A percentile compares a stretch with the other conserved stretches of the same genome.
Evolutionary conservation across 2,113 vertebrate genomes (phyloP).

Genomic region (Recurvirostra avosetta): DNA sequence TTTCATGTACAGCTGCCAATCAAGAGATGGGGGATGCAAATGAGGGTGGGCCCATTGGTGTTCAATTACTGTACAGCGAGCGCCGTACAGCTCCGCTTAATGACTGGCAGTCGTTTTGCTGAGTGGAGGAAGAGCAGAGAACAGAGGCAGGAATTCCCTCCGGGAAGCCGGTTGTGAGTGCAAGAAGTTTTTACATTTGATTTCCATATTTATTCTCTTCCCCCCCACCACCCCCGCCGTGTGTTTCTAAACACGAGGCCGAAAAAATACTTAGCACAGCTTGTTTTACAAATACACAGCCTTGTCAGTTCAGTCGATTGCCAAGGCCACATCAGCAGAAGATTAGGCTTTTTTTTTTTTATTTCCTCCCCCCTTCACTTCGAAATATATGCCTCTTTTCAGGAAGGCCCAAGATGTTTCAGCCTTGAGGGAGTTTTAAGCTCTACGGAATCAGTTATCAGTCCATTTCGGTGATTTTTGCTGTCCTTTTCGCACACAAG

Average conservation of each 20-base stretch:
- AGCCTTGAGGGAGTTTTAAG: constrained; percentile 53
- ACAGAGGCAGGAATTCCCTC: constrained; percentile 78
- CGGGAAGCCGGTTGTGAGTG: constrained; percentile 74
- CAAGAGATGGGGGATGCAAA: constrained; percentile 92
- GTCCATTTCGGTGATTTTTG: not conserved
- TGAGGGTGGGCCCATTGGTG: constrained; percentile 89
- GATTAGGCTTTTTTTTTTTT: not conserved
- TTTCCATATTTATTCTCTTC: constrained; percentile 78
- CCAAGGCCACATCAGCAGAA: constrained; percentile 35
- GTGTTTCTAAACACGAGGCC: constrained; percentile 72
- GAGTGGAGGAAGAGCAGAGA: constrained; percentile 77
- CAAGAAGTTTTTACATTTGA: constrained; percentile 80
- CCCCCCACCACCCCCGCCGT: not conserved
- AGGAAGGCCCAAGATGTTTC: not conserved
- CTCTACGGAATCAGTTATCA: not conserved
- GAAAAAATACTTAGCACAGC: constrained; percentile 67
- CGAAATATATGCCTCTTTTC: not conserved
- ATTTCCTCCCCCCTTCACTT: not conserved
- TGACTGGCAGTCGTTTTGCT: constrained; percentile 90
- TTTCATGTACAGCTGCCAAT: constrained; percentile 99
- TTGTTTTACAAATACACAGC: constrained; percentile 65
- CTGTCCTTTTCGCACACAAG: not conserved
- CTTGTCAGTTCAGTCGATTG: constrained; percentile 7
- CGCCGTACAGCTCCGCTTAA: constrained; percentile 82
- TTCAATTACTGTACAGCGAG: constrained; percentile 88